These are phyloP conservation scores for Eudasyphora cyanicolor DNA, from an alignment of 2,888 invertebrate species.

Conservation along the genomic window DNA sequence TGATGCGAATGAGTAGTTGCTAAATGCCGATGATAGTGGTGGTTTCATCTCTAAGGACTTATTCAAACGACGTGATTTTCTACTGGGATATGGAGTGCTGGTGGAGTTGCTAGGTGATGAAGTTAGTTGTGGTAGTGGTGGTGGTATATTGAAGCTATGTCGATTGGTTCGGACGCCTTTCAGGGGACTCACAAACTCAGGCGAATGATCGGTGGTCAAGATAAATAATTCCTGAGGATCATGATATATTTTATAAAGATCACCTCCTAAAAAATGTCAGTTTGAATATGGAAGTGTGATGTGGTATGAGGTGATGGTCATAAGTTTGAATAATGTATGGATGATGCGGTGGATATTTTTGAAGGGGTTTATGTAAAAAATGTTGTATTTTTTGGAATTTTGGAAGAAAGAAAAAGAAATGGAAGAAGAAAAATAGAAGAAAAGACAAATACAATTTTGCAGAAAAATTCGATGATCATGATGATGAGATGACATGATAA, in stretches of 20 bases:
- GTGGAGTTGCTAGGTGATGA: neutral
- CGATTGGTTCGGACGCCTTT: neutral
- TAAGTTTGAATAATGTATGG: no score
- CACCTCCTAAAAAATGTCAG: constrained; percentile 48
- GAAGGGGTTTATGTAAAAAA: neutral
- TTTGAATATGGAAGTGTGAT: neutral
- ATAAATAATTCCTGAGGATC: constrained; percentile 16
- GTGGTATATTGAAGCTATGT: neutral
- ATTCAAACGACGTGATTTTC: neutral
- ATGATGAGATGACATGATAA: neutral
- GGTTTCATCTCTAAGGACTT: neutral
- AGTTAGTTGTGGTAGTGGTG: neutral
- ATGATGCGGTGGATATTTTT: no score
- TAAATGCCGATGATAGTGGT: neutral
- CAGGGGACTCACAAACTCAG: neutral
- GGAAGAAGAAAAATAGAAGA: constrained; percentile 46
- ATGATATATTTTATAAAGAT: constrained; percentile 32
- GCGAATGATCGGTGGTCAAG: neutral
- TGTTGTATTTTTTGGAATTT: neutral
- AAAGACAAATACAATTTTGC: constrained; percentile 8
- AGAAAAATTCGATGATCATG: neutral
- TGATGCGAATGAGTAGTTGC: neutral
- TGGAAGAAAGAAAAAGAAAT: constrained; percentile 37
- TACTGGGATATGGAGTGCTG: neutral
- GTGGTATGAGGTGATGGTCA: neutral